A percentile compares a stretch with the other conserved stretches of the same genome.
phyloP scores from a whole-genome alignment of 2,888 invertebrate species.

The Creontiades dilutus region DNA sequence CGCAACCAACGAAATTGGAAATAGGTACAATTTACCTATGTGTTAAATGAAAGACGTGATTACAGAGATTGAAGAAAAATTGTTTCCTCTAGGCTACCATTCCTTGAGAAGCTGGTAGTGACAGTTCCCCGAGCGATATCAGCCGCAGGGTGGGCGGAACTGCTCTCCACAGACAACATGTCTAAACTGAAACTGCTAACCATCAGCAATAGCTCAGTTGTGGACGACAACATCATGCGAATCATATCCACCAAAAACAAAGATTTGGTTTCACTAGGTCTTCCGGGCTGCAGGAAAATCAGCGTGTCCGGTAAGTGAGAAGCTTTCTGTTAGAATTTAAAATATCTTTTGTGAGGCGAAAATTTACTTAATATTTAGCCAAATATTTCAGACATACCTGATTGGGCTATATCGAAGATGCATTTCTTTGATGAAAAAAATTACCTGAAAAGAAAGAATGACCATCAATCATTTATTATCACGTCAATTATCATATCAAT shows the following conservation, averaged over 20 bases:
- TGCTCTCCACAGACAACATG: conserved; percentile 45
- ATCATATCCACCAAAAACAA: conserved; percentile 60
- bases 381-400: no score
- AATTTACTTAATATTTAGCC: no score
- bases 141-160: conserved; percentile 62
- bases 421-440: no score
- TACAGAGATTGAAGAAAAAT: neutral
- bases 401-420: no score
- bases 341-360: no score
- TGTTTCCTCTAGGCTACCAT: conserved; percentile 47
- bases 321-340: no score
- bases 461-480: no score
- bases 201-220: conserved; percentile 71
- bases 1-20: no score
- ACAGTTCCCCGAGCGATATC: conserved; percentile 72
- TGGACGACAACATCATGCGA: conserved; percentile 68
- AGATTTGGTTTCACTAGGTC: conserved; percentile 44
- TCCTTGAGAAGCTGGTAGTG: conserved; percentile 69
- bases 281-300: conserved; percentile 72
- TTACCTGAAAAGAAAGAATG: no score
- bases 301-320: conserved; percentile 62
- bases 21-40: neutral
- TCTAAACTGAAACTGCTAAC: conserved; percentile 42
- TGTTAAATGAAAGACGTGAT: neutral
- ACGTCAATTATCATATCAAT: no score